These are phyloP conservation scores for Rhea americana DNA, from an alignment of 2,113 vertebrate genomes.

Conservation along the genomic window DNA sequence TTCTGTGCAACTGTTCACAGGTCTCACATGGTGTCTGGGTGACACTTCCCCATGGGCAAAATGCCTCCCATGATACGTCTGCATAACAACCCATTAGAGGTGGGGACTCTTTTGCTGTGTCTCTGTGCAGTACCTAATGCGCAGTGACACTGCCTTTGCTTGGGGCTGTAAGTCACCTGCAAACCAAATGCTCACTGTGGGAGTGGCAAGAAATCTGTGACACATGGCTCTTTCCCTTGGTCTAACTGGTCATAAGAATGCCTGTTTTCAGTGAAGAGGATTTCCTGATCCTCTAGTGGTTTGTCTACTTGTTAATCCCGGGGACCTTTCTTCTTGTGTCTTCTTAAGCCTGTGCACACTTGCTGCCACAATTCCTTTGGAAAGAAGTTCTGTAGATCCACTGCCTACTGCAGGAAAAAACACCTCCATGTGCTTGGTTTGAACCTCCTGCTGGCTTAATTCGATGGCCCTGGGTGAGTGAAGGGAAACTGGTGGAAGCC, in stretches of 20 bases:
- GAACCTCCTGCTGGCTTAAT: neutral
- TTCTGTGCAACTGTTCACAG: neutral
- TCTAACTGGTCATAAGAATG: neutral
- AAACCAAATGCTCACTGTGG: neutral
- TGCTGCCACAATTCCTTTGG: neutral
- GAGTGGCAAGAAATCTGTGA: neutral
- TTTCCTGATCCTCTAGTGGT: neutral
- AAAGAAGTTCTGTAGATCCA: neutral
- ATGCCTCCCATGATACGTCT: neutral
- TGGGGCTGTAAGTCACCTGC: neutral
- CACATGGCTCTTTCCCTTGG: neutral
- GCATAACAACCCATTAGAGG: neutral
- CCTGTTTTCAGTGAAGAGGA: fast-evolving
- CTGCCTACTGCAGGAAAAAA: neutral
- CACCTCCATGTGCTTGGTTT: neutral
- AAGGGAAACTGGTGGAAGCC: neutral
- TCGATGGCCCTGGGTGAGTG: neutral
- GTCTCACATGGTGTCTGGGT: neutral
- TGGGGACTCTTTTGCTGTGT: neutral
- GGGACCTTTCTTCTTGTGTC: neutral
- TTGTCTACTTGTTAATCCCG: neutral
- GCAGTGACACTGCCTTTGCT: neutral
- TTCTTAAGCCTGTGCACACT: neutral
- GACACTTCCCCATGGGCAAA: too few relatives aligned
- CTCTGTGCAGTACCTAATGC: neutral